Percentiles rank a stretch among this genome's conserved stretches.
Evolutionary conservation across 2,113 vertebrate species (phyloP).

Genomic region (Ailurus styani): DNA sequence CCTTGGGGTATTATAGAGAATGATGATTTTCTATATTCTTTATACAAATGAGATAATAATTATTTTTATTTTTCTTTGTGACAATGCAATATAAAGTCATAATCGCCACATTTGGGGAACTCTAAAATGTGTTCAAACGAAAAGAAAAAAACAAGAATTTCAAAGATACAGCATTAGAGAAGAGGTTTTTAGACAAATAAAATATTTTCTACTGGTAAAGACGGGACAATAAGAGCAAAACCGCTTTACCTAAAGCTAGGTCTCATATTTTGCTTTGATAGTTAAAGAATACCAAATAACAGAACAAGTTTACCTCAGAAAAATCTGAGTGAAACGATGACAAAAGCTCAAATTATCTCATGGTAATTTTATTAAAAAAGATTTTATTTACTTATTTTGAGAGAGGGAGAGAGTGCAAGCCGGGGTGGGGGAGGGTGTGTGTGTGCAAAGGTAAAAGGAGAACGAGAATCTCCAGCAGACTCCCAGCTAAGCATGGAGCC

Average conservation of each 20-base stretch:
- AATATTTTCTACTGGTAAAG: slow-evolving; percentile 14
- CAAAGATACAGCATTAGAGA: background rate
- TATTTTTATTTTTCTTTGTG: background rate
- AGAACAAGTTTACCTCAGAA: background rate
- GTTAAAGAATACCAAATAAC: background rate
- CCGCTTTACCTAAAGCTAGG: background rate
- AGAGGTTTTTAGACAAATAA: slow-evolving; percentile 21
- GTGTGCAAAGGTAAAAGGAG: background rate
- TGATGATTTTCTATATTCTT: background rate
- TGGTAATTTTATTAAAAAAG: background rate
- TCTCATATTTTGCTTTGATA: background rate
- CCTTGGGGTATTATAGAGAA: background rate
- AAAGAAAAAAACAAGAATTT: slow-evolving; percentile 59
- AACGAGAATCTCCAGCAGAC: background rate
- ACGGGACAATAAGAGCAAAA: background rate
- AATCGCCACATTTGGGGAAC: slow-evolving; percentile 23
- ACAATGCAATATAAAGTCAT: slow-evolving; percentile 33
- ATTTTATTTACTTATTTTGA: background rate
- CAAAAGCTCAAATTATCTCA: background rate
- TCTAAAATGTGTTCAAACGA: slow-evolving; percentile 65
- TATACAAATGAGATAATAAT: background rate
- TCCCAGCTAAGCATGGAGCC: background rate
- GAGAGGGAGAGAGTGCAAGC: background rate
- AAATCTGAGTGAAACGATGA: background rate
- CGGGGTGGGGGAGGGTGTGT: fast-evolving